Conservation (phyloP, 2,797 vertebrate genomes). For the Garrulus glandarius region DNA sequence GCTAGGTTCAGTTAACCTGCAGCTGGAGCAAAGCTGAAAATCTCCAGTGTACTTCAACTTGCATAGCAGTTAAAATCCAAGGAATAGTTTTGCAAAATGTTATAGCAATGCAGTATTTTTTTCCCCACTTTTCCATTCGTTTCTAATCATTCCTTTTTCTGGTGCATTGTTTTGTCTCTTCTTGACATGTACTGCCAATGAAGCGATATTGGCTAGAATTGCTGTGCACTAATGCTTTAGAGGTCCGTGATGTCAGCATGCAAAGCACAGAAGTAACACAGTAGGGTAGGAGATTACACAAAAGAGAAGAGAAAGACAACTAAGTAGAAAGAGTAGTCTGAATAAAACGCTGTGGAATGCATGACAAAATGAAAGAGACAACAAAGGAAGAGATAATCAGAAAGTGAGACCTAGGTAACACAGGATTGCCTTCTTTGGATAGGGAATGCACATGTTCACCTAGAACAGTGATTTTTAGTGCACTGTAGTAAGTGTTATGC, state of each 20-base stretch:
- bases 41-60: not conserved
- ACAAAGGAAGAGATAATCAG: not conserved
- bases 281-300: not conserved
- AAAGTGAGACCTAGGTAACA: not conserved
- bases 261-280: not conserved
- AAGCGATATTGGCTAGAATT: not conserved
- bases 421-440: not conserved
- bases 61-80: not conserved
- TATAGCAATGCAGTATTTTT: not conserved
- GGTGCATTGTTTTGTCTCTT: not conserved
- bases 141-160: not conserved
- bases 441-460: not conserved
- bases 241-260: not conserved
- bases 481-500: not conserved
- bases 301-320: not conserved
- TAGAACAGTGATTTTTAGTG: not conserved
- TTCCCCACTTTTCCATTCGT: not conserved
- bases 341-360: not conserved
- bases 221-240: not conserved
- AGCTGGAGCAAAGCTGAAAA: not conserved
- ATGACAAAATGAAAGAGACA: not conserved
- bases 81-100: not conserved
- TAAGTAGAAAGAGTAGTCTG: not conserved
- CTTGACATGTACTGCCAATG: not conserved
- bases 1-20: not conserved